These are phyloP conservation scores for Pristionchus japonicus DNA, from an alignment of 2,888 invertebrate genomes.

Conservation along the genomic window DNA sequence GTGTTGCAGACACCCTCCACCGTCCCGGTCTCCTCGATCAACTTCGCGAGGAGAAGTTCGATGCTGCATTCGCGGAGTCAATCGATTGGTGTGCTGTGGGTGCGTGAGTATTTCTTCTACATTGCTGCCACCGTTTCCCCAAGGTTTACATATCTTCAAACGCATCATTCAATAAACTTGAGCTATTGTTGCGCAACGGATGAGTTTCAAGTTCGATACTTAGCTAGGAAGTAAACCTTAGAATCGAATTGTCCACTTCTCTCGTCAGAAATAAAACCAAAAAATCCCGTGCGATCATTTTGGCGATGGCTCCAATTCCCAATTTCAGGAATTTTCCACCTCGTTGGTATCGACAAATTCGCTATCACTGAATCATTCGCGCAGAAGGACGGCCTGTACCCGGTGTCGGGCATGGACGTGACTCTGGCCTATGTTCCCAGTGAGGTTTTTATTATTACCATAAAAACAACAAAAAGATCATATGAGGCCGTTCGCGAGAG, in stretches of 20 bases:
- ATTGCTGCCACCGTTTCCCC: too few relatives aligned
- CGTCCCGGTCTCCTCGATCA: conserved; percentile 7
- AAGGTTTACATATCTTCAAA: too few relatives aligned
- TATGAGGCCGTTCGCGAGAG: neutral
- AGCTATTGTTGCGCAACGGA: too few relatives aligned
- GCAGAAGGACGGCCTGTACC: conserved; percentile 5
- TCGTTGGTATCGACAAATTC: neutral
- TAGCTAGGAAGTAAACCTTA: too few relatives aligned
- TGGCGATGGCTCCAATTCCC: too few relatives aligned
- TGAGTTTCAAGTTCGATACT: too few relatives aligned
- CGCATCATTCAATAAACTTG: too few relatives aligned
- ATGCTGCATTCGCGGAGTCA: neutral
- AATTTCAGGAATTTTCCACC: neutral
- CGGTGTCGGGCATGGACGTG: conserved; percentile 1
- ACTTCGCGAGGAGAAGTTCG: conserved; percentile 5
- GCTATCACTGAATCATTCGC: conserved; percentile 13
- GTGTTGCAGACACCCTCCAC: neutral
- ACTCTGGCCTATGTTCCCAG: conserved; percentile 26
- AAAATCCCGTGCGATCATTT: too few relatives aligned
- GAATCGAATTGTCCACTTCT: too few relatives aligned
- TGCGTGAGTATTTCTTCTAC: neutral
- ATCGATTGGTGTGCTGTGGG: conserved; percentile 35
- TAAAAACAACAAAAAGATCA: neutral
- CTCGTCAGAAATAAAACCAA: too few relatives aligned
- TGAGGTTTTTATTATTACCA: neutral